These are phyloP conservation scores for Dicrostonyx torquatus DNA, from an alignment of 2,797 vertebrate genomes.

Conservation along the genomic window DNA sequence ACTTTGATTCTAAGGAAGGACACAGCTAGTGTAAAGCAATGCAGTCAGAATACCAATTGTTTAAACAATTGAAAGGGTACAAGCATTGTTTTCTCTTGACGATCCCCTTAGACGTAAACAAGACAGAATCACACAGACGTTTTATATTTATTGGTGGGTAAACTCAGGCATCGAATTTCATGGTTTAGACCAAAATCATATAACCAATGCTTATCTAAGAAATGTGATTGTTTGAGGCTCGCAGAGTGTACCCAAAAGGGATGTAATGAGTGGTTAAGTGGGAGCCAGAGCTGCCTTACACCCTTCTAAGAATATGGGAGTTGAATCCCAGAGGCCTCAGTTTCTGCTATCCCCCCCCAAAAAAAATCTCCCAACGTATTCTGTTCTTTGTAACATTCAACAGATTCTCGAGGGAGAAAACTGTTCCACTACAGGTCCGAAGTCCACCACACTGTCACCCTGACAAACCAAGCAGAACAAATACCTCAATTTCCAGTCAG, in stretches of 20 bases:
- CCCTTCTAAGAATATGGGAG: background rate
- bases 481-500: constrained; percentile 59
- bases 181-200: constrained; percentile 19
- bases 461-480: constrained; percentile 19
- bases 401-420: background rate
- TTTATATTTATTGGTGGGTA: constrained; percentile 55
- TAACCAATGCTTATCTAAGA: background rate
- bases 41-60: background rate
- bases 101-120: background rate
- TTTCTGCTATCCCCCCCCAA: background rate
- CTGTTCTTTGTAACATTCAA: background rate
- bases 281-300: background rate
- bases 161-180: constrained; percentile 25
- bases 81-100: background rate
- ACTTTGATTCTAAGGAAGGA: background rate
- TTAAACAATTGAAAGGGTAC: background rate
- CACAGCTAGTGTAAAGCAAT: background rate
- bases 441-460: background rate
- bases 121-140: background rate
- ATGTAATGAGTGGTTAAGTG: background rate
- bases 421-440: background rate
- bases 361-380: background rate
- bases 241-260: background rate
- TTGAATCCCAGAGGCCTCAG: background rate
- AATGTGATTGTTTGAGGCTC: background rate